These are phyloP conservation scores for Bos javanicus DNA, from an alignment of 2,113 vertebrate species.

Conservation along the genomic window DNA sequence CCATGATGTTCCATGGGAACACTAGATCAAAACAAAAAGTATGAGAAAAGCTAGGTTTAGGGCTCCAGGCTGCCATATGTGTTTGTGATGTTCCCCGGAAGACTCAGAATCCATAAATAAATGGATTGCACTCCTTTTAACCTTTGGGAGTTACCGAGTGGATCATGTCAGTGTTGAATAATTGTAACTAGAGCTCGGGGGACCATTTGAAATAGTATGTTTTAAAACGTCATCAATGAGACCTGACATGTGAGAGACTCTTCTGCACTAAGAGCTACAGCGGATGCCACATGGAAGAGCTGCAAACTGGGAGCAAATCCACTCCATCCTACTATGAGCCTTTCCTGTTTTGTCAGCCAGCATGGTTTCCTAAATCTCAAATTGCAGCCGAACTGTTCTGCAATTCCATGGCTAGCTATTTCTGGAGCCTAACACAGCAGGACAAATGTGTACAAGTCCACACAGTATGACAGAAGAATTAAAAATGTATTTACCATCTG, in stretches of 20 bases:
- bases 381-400: slow-evolving; percentile 48
- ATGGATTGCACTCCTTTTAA: background rate
- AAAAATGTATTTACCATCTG: slow-evolving; percentile 80
- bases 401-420: slow-evolving; percentile 69
- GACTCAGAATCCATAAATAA: background rate
- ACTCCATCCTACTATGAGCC: slow-evolving; percentile 34
- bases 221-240: background rate
- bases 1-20: background rate
- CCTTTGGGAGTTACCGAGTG: background rate
- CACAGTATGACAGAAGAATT: slow-evolving; percentile 77
- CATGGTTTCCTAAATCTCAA: slow-evolving; percentile 36
- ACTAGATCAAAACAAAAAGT: background rate
- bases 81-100: background rate
- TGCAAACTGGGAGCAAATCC: slow-evolving; percentile 37
- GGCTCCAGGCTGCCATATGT: background rate
- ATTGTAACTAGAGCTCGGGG: background rate
- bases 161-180: background rate
- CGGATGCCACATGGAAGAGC: background rate
- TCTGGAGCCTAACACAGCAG: slow-evolving; percentile 73
- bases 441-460: slow-evolving; percentile 76
- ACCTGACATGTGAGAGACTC: background rate
- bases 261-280: background rate
- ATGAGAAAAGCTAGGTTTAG: background rate
- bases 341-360: slow-evolving; percentile 51
- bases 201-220: background rate